Evolutionary conservation across 53 echinoderm and acorn worm species (phyloP).

Genomic region (Temnopleurus reevesii): DNA sequence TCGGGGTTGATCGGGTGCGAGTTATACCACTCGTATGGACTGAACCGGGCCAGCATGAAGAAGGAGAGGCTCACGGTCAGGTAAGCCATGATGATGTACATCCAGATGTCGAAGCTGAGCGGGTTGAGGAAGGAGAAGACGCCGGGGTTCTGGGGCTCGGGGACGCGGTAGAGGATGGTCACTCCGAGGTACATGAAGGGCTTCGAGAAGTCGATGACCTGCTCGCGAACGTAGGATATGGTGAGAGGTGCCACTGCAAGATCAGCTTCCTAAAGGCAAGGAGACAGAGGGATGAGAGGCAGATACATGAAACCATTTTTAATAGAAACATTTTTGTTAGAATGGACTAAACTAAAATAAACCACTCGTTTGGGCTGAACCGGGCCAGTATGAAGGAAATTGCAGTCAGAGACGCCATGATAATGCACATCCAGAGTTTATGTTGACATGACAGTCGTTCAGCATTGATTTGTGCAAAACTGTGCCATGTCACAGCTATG

Average conservation of each 20-base stretch:
- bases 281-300: no score
- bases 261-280: conserved; percentile 74
- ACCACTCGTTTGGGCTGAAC: conserved; percentile 99
- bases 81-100: conserved; percentile 96
- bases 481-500: no score
- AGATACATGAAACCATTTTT: no score
- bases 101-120: conserved; percentile 94
- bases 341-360: no score
- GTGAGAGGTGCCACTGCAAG: conserved; percentile 95
- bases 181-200: conserved; percentile 96
- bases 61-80: conserved; percentile 89
- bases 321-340: no score
- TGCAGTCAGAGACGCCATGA: conserved; percentile 91
- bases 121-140: conserved; percentile 99
- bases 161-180: conserved; percentile 89
- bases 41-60: conserved; percentile 94
- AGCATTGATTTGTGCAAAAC: no score
- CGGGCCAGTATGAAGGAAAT: conserved; percentile 92
- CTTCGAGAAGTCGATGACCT: conserved; percentile 96
- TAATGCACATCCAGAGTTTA: conserved; percentile 98
- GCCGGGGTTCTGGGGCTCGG: conserved; percentile 94
- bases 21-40: conserved; percentile 99
- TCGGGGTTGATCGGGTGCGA: conserved; percentile 98
- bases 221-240: conserved; percentile 81
- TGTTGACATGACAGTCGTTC: no score